Evolutionary conservation across 2,888 invertebrate species (phyloP), one percentile per base, ranked within the genome.

Genomic region (Myopa testacea): DNA sequence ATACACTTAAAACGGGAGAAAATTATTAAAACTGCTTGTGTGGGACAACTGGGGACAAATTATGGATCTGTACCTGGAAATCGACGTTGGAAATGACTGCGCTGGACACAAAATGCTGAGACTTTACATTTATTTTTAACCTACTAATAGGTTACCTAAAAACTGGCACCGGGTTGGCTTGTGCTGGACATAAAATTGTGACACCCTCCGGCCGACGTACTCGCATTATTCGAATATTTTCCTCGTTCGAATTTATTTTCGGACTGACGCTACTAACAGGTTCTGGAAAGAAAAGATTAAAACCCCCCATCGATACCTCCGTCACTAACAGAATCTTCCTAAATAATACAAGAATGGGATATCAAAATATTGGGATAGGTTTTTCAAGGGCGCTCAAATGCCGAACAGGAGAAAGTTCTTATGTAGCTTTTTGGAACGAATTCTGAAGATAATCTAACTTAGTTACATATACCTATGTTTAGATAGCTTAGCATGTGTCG

Each of bases 31-130:
- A 74, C 37, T 62, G 63, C 74, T 16, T 50, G 45, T 14, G n/a
- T 73, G 34, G 10, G 12, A 38, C n/a, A 45, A 16, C 7, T 69
- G n/a, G 40, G 19, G 26, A 26, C 26, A 26, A 26, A 7, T 52
- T 69, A 1, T 69, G n/a, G 10, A 0, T 10, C 10, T 26, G 92
- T 82, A 94, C 94, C 93, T 93, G 92, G 93, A 93, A 83, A 91
- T 87, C 84, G 94, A 94, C 85, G 93, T 92, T 77, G 94, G 94
- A 90, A 92, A 94, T 38, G 93, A 93, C 89, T 94, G 94, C 37
- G 94, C 94, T 74, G 94, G 94, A 88, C 95, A 95, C 87, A 94
- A 91, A 82, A 94, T 84, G 92, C 92, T 89, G 92, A 92, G 52
- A 92, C 91, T 76, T 26, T 45, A 45, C 7, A 45, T 45, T 45